Evolutionary conservation across 2,797 vertebrate genomes (phyloP), one percentile per base, ranked within the genome.

Genomic region (Megalops cyprinoides): DNA sequence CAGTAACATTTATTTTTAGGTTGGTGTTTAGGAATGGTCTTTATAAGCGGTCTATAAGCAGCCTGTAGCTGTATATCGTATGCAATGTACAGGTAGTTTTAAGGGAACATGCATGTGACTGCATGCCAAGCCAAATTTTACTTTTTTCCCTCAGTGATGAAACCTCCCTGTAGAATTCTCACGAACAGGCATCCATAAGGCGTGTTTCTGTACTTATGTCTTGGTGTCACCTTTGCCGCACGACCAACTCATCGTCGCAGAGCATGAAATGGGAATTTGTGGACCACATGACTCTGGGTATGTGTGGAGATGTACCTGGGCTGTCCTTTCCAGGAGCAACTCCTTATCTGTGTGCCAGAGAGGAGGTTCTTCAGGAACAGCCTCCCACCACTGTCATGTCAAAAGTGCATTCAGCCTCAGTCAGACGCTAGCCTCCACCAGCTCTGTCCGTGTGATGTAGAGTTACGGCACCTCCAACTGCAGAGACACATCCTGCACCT

Each of bases 401-500:
- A 5, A 34, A 53, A 8, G 42, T 34, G 8, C 20, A 25, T 71
- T 23, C 20, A 62, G 39, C 48, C 28, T 55, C 78, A 55, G 37
- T 44, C 34, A 53, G 60, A 48, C 49, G 39, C 34, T 48, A 10
- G 48, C 55, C 39, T 4, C 31, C 51, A 37, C 51, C 37, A n/a
- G 9, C 34, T 23, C 62, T 73, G 71, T 51, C 46, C 37, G 74
- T 56, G 20, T 69, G 20, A 46, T 67, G 60, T 15, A 53, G 4
- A 39, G 55, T 28, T 18, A 74, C 4, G 55, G 48, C 28, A 55
- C 58, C 46, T 34, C 51, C 34, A 76, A 39, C 34, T 31, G 56
- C 62, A 62, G 60, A 44, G 58, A 39, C 60, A 28, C 71, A 76
- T 48, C 67, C 76, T 65, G 34, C 39, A 49, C 77, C 75, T 82